Evolutionary conservation across 2,888 invertebrate genomes (phyloP).

Genomic region (Laothoe populi): DNA sequence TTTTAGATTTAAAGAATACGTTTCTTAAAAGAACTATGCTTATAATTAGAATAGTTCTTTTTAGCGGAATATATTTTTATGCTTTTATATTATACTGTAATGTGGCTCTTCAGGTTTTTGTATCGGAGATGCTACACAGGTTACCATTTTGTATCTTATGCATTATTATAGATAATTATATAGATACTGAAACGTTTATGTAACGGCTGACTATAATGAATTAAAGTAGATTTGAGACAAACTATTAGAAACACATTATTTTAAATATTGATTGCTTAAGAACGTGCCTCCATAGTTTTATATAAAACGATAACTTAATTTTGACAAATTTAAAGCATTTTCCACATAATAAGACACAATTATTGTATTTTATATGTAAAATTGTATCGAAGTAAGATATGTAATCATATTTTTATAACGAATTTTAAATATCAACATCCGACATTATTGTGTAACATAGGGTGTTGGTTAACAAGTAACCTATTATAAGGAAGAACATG

Average conservation of each 20-base stretch:
- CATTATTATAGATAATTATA: constrained; percentile 58
- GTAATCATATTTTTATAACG: constrained; percentile 23
- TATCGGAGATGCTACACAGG: constrained; percentile 71
- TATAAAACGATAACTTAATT: neutral
- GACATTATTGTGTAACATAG: constrained; percentile 66
- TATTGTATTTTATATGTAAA: constrained; percentile 25
- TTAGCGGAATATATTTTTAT: constrained; percentile 39
- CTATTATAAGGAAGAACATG: constrained; percentile 73
- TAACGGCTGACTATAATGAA: constrained; percentile 33
- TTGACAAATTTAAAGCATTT: constrained; percentile 22
- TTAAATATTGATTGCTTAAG: constrained; percentile 1
- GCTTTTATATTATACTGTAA: constrained; percentile 34
- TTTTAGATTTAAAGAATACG: constrained; percentile 37
- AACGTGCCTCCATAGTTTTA: neutral
- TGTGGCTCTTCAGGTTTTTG: constrained; percentile 49
- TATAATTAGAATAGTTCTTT: constrained; percentile 36
- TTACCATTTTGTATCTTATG: constrained; percentile 71
- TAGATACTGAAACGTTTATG: constrained; percentile 41
- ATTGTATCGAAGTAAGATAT: constrained; percentile 16
- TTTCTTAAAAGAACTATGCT: constrained; percentile 42
- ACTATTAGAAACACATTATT: too few species aligned
- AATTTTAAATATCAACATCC: constrained; percentile 65
- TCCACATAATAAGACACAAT: constrained; percentile 1
- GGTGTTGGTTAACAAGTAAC: constrained; percentile 81
- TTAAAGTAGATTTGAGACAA: constrained; percentile 22